Evolutionary conservation across 2,797 vertebrate genomes (phyloP).

Genomic region (Phylloscopus collybita): DNA sequence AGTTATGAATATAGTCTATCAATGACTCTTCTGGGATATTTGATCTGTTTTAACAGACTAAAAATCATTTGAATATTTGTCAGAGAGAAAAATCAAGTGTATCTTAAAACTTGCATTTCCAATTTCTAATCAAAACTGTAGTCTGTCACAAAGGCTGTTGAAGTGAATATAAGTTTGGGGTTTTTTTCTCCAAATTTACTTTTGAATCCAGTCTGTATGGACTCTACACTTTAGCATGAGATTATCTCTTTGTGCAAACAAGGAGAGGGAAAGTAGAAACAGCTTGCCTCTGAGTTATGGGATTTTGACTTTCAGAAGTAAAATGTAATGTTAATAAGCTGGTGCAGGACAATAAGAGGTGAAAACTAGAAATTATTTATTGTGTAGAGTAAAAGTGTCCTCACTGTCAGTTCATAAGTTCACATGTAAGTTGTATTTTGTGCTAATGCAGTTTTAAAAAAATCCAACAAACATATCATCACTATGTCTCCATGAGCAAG

Average conservation of each 20-base stretch:
- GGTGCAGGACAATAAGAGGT: neutral
- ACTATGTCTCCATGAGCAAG: neutral
- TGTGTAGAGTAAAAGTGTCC: neutral
- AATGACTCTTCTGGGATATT: neutral
- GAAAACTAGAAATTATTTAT: neutral
- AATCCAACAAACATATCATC: neutral
- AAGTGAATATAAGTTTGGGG: neutral
- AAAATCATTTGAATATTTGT: neutral
- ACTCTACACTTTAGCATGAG: neutral
- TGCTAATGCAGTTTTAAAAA: neutral
- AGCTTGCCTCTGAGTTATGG: neutral
- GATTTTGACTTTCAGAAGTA: neutral
- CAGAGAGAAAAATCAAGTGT: neutral
- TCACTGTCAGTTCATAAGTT: neutral
- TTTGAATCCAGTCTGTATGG: neutral
- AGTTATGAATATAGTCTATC: neutral
- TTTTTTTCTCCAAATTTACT: neutral
- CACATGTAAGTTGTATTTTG: neutral
- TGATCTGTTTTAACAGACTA: neutral
- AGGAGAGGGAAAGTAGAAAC: neutral
- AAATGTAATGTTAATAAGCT: neutral
- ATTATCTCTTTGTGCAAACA: neutral
- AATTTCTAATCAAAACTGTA: neutral
- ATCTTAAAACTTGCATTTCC: neutral
- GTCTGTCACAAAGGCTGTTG: neutral